Evolutionary conservation across 2,797 vertebrate species (phyloP).

Genomic region (Esox masquinongy): DNA sequence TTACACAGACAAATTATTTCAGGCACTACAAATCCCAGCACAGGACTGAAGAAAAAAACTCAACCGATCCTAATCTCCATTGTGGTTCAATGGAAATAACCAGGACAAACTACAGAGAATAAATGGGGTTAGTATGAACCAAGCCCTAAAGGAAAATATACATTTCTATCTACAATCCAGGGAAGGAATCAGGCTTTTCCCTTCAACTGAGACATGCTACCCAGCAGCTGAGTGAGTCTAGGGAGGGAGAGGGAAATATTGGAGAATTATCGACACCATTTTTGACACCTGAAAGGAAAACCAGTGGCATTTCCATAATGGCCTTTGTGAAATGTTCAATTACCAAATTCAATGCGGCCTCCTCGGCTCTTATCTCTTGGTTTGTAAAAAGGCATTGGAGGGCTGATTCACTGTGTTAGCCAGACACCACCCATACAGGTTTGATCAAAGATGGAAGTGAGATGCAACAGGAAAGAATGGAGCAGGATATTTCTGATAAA

Average conservation of each 20-base stretch:
- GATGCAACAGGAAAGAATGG: not conserved
- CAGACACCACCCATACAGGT: not conserved
- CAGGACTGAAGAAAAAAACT: not conserved
- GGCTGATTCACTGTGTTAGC: constrained; percentile 5
- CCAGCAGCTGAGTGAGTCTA: not conserved
- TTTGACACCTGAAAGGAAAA: constrained; percentile 1
- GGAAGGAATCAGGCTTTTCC: not conserved
- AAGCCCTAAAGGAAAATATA: not conserved
- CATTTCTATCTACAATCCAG: constrained; percentile 5
- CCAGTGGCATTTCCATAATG: constrained; percentile 24
- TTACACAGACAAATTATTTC: constrained; percentile 25
- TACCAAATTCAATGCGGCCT: not conserved
- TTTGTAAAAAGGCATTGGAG: constrained; percentile 15
- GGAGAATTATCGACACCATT: constrained; percentile 31
- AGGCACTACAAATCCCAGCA: constrained; percentile 17
- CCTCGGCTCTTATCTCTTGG: not conserved
- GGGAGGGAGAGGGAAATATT: not conserved
- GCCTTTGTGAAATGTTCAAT: constrained; percentile 29
- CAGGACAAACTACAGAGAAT: constrained; percentile 19
- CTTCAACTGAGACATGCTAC: not conserved
- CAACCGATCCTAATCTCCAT: not conserved
- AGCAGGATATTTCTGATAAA: constrained; percentile 1
- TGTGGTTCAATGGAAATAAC: not conserved
- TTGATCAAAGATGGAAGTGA: not conserved
- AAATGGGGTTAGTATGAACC: constrained; percentile 1